These are phyloP conservation scores for Arrhamphus sclerolepis DNA, from an alignment of 2,797 vertebrate genomes.

Conservation along the genomic window DNA sequence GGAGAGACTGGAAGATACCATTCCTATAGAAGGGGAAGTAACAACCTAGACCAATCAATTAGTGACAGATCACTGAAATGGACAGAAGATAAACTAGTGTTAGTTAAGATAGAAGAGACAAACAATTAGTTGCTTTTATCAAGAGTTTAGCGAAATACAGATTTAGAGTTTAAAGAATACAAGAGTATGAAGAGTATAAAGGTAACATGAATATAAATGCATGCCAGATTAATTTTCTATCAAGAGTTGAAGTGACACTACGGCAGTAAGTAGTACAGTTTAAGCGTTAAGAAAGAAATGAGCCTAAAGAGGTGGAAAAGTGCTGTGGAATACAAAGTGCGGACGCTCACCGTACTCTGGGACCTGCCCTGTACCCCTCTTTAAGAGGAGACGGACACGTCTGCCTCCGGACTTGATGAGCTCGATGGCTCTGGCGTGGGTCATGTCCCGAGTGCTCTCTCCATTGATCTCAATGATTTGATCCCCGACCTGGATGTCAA, in stretches of 20 bases:
- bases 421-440: slow-evolving; percentile 95
- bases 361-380: slow-evolving; percentile 96
- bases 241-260: slow-evolving; percentile 38
- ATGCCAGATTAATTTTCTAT: slow-evolving; percentile 47
- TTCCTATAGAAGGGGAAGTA: slow-evolving; percentile 99
- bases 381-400: slow-evolving; percentile 91
- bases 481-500: slow-evolving; percentile 89
- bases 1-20: slow-evolving; percentile 99
- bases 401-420: slow-evolving; percentile 97
- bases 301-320: slow-evolving; percentile 6
- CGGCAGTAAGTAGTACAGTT: slow-evolving; percentile 26
- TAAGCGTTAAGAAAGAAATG: slow-evolving; percentile 31
- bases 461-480: slow-evolving; percentile 99
- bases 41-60: slow-evolving; percentile 99
- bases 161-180: slow-evolving; percentile 10
- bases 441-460: slow-evolving; percentile 97
- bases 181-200: slow-evolving; percentile 44
- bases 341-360: slow-evolving; percentile 92
- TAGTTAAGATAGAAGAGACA: slow-evolving; percentile 80
- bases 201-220: slow-evolving; percentile 50
- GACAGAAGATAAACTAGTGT: slow-evolving; percentile 84
- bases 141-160: slow-evolving; percentile 71
- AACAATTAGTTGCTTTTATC: slow-evolving; percentile 66
- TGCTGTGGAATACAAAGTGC: background rate
- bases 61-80: slow-evolving; percentile 96